Evolutionary conservation across 2,797 vertebrate species (phyloP).

Genomic region (Scolopax rusticola): DNA sequence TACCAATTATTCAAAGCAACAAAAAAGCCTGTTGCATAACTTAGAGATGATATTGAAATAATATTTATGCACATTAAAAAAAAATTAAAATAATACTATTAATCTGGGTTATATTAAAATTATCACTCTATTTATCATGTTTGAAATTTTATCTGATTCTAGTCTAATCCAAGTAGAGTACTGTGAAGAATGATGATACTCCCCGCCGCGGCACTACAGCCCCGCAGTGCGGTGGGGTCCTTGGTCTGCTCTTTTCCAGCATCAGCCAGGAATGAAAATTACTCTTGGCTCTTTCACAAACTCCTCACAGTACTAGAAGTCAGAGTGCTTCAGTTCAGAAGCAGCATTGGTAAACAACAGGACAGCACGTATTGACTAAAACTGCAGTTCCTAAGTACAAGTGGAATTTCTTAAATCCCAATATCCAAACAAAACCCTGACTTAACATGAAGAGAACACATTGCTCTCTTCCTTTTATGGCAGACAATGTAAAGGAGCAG

Average conservation of each 20-base stretch:
- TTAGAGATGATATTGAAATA: conserved; percentile 39
- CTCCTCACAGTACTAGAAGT: neutral
- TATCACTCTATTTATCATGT: neutral
- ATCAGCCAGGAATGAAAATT: neutral
- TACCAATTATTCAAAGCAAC: conserved; percentile 67
- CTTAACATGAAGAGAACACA: neutral
- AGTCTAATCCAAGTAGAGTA: neutral
- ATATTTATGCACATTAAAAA: conserved; percentile 38
- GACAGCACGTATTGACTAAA: neutral
- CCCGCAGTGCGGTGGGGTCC: neutral
- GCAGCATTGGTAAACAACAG: neutral
- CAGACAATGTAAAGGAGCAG: neutral
- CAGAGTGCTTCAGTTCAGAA: neutral
- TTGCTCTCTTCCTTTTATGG: neutral
- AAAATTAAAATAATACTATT: neutral
- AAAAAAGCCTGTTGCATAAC: conserved; percentile 60
- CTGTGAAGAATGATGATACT: neutral
- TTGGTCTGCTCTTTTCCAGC: neutral
- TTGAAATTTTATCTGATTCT: neutral
- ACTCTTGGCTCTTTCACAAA: neutral
- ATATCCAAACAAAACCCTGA: neutral
- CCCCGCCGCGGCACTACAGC: neutral
- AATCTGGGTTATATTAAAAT: neutral
- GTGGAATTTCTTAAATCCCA: neutral
- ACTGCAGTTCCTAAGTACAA: neutral